Evolutionary conservation across 2,113 vertebrate genomes (phyloP).

Genomic region (Anolis carolinensis): DNA sequence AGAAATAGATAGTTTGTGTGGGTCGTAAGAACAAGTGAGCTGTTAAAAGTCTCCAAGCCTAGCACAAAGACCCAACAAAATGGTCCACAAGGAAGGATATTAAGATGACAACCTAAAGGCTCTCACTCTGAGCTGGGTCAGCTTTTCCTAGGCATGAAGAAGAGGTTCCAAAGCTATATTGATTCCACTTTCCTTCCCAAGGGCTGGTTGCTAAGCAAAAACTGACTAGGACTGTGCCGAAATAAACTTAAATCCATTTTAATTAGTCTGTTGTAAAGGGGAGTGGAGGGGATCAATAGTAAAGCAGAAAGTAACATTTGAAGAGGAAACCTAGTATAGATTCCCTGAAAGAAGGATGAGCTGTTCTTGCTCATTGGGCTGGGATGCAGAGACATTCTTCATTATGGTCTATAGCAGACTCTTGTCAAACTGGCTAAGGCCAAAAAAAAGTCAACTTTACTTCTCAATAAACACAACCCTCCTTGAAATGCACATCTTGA

Average conservation of each 20-base stretch:
- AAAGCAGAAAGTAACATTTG: conserved; percentile 16
- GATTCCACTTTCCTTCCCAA: conserved; percentile 60
- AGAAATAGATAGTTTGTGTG: not conserved
- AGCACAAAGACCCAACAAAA: not conserved
- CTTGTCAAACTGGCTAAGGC: not conserved
- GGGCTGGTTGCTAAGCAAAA: conserved; percentile 68
- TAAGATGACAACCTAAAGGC: not conserved
- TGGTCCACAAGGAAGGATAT: not conserved
- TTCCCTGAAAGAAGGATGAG: not conserved
- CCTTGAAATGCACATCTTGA: not conserved
- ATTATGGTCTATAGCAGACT: not conserved
- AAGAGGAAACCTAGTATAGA: not conserved
- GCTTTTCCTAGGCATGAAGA: conserved; percentile 30
- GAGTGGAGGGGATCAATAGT: conserved; percentile 56
- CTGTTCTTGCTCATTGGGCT: not conserved
- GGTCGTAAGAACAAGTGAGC: no score
- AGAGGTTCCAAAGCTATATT: conserved; percentile 48
- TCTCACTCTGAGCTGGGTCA: not conserved
- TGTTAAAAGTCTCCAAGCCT: not conserved
- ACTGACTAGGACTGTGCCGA: conserved; percentile 63
- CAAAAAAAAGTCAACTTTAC: not conserved
- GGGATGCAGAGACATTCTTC: not conserved
- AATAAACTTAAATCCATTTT: conserved; percentile 72
- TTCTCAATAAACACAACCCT: no score
- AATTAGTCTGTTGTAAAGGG: conserved; percentile 66